A percentile compares a stretch with the other conserved stretches of the same genome.
These are phyloP conservation scores for Alcedo atthis DNA, from an alignment of 2,797 vertebrate genomes.

Conservation along the genomic window DNA sequence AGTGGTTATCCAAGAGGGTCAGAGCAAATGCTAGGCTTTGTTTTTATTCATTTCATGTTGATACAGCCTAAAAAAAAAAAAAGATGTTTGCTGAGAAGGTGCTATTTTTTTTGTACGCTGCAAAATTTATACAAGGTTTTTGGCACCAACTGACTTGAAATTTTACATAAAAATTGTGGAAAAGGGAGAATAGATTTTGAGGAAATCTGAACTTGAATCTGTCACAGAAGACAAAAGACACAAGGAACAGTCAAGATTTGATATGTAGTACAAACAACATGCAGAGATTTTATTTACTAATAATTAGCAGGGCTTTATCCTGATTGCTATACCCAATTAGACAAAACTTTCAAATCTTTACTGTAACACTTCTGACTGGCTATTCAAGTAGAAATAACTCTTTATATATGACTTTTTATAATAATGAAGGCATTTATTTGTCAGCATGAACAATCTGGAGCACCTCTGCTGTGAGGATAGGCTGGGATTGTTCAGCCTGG, in stretches of 20 bases:
- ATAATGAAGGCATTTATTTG: not conserved
- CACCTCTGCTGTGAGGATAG: no score
- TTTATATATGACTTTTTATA: not conserved
- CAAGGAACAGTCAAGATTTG: not conserved
- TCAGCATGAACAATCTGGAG: not conserved
- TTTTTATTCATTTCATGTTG: not conserved
- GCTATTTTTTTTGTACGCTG: not conserved
- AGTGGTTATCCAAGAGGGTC: not conserved
- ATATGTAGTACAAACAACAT: accelerated
- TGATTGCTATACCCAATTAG: not conserved
- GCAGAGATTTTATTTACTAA: not conserved
- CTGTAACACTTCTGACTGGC: not conserved
- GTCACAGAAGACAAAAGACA: not conserved
- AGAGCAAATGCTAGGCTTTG: not conserved
- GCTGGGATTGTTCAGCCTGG: no score
- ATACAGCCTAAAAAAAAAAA: not conserved
- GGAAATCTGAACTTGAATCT: not conserved
- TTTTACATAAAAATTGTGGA: not conserved
- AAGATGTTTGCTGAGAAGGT: not conserved
- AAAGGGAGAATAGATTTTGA: not conserved
- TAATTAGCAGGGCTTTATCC: not conserved
- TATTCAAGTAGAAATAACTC: not conserved
- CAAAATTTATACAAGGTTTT: not conserved
- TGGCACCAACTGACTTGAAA: not conserved
- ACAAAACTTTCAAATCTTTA: not conserved